Percentiles rank a stretch among this genome's conserved stretches.
Evolutionary conservation across 1,140 invertebrate species (phyloP).

Genomic region (Globodera rostochiensis): DNA sequence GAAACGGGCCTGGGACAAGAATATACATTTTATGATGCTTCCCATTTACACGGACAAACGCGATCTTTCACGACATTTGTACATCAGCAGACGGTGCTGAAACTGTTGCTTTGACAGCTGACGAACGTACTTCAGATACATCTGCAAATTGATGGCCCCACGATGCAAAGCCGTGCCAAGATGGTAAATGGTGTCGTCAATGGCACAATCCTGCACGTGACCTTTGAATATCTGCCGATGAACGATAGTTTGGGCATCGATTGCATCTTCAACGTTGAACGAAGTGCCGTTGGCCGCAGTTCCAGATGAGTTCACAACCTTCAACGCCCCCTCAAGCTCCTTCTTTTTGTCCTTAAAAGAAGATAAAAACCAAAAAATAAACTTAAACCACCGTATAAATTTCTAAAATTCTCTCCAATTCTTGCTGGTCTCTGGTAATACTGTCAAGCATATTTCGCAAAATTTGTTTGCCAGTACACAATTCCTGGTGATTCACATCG

Average conservation of each 20-base stretch:
- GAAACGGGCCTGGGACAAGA: no score
- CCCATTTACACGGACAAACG: conserved; percentile 73
- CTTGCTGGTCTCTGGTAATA: conserved; percentile 80
- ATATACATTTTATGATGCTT: neutral
- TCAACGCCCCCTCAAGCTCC: conserved; percentile 67
- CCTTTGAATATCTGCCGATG: conserved; percentile 94
- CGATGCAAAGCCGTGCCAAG: conserved; percentile 91
- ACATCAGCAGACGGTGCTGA: conserved; percentile 88
- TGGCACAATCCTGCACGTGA: conserved; percentile 87
- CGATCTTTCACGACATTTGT: conserved; percentile 93
- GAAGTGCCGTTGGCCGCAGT: conserved; percentile 71
- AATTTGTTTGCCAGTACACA: conserved; percentile 81
- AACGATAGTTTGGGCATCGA: conserved; percentile 90
- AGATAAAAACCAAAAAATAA: conserved; percentile 31
- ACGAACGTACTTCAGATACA: conserved; percentile 93
- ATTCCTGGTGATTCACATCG: conserved; percentile 74
- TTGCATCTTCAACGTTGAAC: conserved; percentile 88
- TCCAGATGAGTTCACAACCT: conserved; percentile 68
- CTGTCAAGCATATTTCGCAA: conserved; percentile 80
- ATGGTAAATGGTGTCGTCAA: conserved; percentile 97
- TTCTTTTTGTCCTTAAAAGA: conserved; percentile 42
- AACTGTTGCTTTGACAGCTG: conserved; percentile 92
- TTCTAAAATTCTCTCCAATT: conserved; percentile 39
- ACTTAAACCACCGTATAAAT: conserved; percentile 41
- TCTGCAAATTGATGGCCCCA: conserved; percentile 89